Base-by-base conservation (phyloP, 1,140 invertebrate genomes). In the Brachionus angularis region DNA sequence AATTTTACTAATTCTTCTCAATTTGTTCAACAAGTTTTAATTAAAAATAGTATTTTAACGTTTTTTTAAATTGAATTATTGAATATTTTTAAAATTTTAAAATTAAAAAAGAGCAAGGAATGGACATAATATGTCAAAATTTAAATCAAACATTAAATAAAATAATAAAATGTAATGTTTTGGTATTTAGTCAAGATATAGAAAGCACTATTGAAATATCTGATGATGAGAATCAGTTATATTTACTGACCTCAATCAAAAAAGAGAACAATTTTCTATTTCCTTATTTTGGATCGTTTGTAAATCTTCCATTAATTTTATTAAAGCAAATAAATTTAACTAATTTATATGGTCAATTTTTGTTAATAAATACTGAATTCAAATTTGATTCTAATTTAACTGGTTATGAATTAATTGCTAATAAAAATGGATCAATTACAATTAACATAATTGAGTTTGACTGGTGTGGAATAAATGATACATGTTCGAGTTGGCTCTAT, bases 1-100 rank as follows among this genome's bases (percentile, higher is more conserved):
- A 55, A 55, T 33, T 33, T 55, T 18, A 55, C 52, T 29, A 18
- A 31, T 33, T 55, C n/a, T n/a, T n/a, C n/a, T n/a, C n/a, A n/a
- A n/a, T n/a, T n/a, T n/a, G n/a, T n/a, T n/a, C n/a, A n/a, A n/a
- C n/a, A n/a, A n/a, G n/a, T n/a, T n/a, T n/a, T n/a, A n/a, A n/a
- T n/a, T n/a, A n/a, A n/a, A n/a, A n/a, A n/a, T n/a, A n/a, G n/a
- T n/a, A n/a, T n/a, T n/a, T n/a, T n/a, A n/a, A n/a, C n/a, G n/a
- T n/a, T n/a, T n/a, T n/a, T n/a, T n/a, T n/a, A n/a, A n/a, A n/a
- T n/a, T n/a, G n/a, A n/a, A n/a, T n/a, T n/a, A n/a, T n/a, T n/a
- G n/a, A n/a, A n/a, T 16, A 16, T 25, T 27, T 52, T 18, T 55
- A 18, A 16, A 33, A 31, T n/a, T 31, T 34, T 27, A 33, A 10